Percentiles rank a stretch among this genome's conserved stretches.
Conservation (phyloP, 2,888 invertebrate species). For the Panopea generosa region DNA sequence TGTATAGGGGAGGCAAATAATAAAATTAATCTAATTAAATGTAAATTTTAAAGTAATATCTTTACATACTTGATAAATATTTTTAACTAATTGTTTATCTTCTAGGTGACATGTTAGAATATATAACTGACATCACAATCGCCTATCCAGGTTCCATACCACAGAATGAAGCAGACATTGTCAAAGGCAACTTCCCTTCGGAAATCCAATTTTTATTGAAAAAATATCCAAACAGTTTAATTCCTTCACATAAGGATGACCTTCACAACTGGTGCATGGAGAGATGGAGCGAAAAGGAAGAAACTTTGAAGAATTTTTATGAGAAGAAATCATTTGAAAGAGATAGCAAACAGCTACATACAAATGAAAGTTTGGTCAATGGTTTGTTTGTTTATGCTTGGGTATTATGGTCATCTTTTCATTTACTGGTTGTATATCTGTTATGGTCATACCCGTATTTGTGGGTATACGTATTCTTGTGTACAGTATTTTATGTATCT, state of each 20-base stretch:
- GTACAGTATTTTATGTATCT: constrained; percentile 46
- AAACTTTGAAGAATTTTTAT: constrained; percentile 46
- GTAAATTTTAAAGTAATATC: neutral
- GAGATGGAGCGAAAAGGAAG: constrained; percentile 48
- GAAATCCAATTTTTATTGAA: constrained; percentile 92
- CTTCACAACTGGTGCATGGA: constrained; percentile 51
- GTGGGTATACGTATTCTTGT: constrained; percentile 53
- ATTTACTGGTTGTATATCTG: constrained; percentile 38
- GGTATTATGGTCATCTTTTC: constrained; percentile 46
- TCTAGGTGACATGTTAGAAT: constrained; percentile 88
- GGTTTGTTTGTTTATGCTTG: constrained; percentile 47
- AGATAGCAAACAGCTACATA: neutral
- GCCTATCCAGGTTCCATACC: constrained; percentile 92
- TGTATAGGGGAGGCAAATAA: too few species aligned
- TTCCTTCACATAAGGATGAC: constrained; percentile 50
- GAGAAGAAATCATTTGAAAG: constrained; percentile 45
- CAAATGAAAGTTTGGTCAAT: constrained; percentile 50
- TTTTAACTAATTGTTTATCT: neutral
- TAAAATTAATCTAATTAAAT: neutral
- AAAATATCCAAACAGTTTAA: constrained; percentile 67
- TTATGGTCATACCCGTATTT: constrained; percentile 44
- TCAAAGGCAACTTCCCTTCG: constrained; percentile 90
- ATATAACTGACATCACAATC: constrained; percentile 95
- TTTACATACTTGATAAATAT: neutral
- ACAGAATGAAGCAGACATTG: constrained; percentile 91